Conservation (phyloP, 2,888 invertebrate species). For the Actias luna region DNA sequence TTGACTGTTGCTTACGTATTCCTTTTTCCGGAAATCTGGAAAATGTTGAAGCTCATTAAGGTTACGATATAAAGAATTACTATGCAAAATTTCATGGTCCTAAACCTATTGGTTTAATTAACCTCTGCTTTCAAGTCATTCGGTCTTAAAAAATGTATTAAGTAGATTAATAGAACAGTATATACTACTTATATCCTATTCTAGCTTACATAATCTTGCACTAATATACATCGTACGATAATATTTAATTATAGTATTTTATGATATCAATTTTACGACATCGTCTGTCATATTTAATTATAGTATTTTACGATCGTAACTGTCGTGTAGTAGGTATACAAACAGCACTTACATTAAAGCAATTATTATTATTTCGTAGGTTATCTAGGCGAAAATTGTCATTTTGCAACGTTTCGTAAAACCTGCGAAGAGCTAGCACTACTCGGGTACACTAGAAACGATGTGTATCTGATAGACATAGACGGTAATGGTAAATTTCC, state of each 20-base stretch:
- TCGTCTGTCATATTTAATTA: background rate
- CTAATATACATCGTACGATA: no score
- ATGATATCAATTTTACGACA: background rate
- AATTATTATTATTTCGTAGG: slow-evolving; percentile 52
- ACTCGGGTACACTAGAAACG: slow-evolving; percentile 93
- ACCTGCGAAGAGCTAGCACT: slow-evolving; percentile 96
- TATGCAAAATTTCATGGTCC: no score
- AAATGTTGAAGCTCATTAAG: no score
- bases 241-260: background rate
- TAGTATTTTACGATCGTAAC: background rate
- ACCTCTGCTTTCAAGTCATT: no score
- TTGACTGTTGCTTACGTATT: no score
- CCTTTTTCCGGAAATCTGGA: no score
- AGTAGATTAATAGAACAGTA: no score
- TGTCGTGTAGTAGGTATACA: background rate
- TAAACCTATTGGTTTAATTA: no score
- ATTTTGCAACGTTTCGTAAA: slow-evolving; percentile 94
- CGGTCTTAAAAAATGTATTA: no score
- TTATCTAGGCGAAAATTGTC: slow-evolving; percentile 96
- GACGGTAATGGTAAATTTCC: slow-evolving; percentile 96
- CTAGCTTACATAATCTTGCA: no score
- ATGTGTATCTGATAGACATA: slow-evolving; percentile 95
- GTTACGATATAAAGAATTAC: no score
- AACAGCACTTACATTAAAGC: background rate
- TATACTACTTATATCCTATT: no score